Evolutionary conservation across 2,113 vertebrate species (phyloP).

Genomic region (Microcebus lehilahytsara): DNA sequence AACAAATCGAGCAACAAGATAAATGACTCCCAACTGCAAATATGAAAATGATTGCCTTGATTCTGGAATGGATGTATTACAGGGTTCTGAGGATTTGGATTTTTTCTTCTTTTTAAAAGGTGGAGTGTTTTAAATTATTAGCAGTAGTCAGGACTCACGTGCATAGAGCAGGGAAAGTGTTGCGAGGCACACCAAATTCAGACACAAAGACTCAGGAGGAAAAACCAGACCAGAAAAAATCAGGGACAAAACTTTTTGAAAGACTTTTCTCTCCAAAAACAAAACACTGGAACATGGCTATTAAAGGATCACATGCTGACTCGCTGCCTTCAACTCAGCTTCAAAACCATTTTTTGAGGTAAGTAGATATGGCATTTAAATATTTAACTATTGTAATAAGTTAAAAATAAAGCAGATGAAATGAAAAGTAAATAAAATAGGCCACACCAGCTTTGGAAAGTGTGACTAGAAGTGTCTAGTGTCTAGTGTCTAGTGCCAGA

Average conservation of each 20-base stretch:
- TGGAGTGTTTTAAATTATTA: not conserved
- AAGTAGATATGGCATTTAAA: not conserved
- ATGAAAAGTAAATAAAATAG: not conserved
- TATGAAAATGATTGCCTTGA: not conserved
- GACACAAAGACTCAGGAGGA: not conserved
- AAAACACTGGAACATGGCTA: not conserved
- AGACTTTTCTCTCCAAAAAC: not conserved
- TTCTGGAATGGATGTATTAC: not conserved
- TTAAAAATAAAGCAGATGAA: not conserved
- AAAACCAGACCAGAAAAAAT: not conserved
- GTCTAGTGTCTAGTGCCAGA: not conserved
- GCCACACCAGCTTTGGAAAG: not conserved
- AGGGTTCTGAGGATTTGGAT: not conserved
- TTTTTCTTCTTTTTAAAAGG: not conserved
- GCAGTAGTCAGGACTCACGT: not conserved
- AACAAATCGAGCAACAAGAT: not conserved
- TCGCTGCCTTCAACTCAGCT: not conserved
- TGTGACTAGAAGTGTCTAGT: not conserved
- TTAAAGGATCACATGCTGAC: not conserved
- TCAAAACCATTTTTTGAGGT: not conserved
- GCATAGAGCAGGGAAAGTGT: not conserved
- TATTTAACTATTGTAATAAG: not conserved
- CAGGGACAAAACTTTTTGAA: not conserved
- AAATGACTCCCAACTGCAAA: conserved; percentile 24
- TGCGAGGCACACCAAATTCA: not conserved